Evolutionary conservation across 2,888 invertebrate species (phyloP).

Genomic region (Mellilla xanthometata): DNA sequence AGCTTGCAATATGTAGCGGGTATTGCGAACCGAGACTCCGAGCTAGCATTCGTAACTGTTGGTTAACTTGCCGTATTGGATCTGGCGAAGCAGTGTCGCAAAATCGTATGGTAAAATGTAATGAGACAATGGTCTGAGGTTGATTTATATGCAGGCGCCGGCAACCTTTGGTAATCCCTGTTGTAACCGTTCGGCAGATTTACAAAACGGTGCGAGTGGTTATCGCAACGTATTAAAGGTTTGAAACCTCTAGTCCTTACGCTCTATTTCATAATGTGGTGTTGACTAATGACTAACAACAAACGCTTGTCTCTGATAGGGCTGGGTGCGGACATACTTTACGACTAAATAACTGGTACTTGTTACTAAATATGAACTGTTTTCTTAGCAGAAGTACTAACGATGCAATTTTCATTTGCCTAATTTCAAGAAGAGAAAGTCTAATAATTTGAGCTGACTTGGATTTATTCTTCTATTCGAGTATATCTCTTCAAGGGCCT

Average conservation of each 20-base stretch:
- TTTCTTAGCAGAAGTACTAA: too few species aligned
- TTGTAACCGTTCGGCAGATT: conserved; percentile 62
- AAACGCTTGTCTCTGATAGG: conserved; percentile 51
- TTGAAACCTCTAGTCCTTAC: conserved; percentile 52
- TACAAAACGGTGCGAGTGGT: conserved; percentile 58
- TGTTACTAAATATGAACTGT: too few species aligned
- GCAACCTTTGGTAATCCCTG: conserved; percentile 44
- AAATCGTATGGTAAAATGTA: conserved; percentile 60
- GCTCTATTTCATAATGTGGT: conserved; percentile 70
- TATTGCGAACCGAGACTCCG: conserved; percentile 65
- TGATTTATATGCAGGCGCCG: conserved; percentile 54
- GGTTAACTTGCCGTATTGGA: conserved; percentile 64
- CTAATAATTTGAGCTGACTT: too few species aligned
- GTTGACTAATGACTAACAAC: conserved; percentile 66
- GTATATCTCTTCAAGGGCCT: too few species aligned
- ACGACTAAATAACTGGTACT: too few species aligned
- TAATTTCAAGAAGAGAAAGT: too few species aligned
- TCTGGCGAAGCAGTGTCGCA: conserved; percentile 57
- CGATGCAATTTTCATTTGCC: too few species aligned
- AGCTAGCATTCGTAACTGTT: conserved; percentile 62
- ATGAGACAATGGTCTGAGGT: conserved; percentile 48
- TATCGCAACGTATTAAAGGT: conserved; percentile 53
- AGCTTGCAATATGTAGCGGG: conserved; percentile 75
- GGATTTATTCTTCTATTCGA: too few species aligned
- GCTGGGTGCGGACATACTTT: too few species aligned